Conservation (phyloP, 2,797 vertebrate species). For the Coregonus sp. region DNA sequence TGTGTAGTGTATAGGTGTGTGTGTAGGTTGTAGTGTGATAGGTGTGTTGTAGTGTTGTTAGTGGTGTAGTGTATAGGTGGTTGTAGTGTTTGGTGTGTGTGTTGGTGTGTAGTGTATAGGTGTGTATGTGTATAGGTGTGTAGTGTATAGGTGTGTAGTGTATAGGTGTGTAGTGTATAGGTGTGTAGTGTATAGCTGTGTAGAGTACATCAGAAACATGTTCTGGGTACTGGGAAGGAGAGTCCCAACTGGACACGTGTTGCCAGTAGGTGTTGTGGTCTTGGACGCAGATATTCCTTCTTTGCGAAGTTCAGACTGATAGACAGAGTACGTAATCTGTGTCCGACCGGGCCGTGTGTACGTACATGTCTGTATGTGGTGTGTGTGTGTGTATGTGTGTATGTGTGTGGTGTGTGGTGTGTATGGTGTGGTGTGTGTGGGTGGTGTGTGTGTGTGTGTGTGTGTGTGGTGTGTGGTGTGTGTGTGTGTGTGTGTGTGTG, state of each 20-base stretch:
- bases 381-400: background rate
- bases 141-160: too few relatives aligned
- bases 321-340: conserved; percentile 29
- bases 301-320: conserved; percentile 17
- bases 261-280: conserved; percentile 6
- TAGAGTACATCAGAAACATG: too few relatives aligned
- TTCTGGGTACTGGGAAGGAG: background rate
- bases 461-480: too few relatives aligned
- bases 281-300: background rate
- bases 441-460: conserved; percentile 7
- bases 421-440: conserved; percentile 24
- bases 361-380: conserved; percentile 5
- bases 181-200: background rate
- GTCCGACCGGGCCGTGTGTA: conserved; percentile 15
- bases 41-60: too few relatives aligned
- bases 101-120: too few relatives aligned
- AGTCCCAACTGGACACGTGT: conserved; percentile 16
- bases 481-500: too few relatives aligned
- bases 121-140: too few relatives aligned
- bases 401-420: background rate
- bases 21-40: too few relatives aligned
- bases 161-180: too few relatives aligned
- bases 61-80: too few relatives aligned
- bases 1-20: too few relatives aligned
- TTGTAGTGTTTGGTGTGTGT: too few relatives aligned